A percentile compares a stretch with the other conserved stretches of the same genome.
Evolutionary conservation across 2,113 vertebrate genomes (phyloP).

Genomic region (Vombatus ursinus): DNA sequence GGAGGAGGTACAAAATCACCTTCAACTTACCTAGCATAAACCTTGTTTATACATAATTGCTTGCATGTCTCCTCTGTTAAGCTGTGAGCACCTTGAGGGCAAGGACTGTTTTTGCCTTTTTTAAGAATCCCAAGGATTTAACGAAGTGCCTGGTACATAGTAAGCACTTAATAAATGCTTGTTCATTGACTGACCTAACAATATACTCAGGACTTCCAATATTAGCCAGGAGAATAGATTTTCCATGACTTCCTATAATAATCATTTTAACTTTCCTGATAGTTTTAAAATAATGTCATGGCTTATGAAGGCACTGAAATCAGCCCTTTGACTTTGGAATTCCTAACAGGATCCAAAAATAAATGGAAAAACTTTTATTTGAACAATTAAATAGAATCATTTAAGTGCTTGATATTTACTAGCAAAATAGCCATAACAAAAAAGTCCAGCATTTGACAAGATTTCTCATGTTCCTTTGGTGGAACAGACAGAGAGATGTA

Average conservation of each 20-base stretch:
- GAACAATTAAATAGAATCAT: not conserved
- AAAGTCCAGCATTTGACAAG: no score
- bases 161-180: no score
- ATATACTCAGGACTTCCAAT: conserved; percentile 8
- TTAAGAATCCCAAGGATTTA: no score
- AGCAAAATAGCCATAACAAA: not conserved
- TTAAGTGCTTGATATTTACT: not conserved
- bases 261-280: conserved; percentile 11
- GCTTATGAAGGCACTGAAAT: conserved; percentile 21
- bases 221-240: not conserved
- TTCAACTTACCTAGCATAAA: no score
- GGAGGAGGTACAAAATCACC: no score
- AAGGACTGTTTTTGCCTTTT: no score
- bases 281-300: conserved; percentile 12
- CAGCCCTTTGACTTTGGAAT: not conserved
- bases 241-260: not conserved
- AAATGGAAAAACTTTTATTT: not conserved
- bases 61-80: no score
- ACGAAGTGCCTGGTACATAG: no score
- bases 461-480: no score
- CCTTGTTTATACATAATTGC: no score
- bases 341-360: not conserved
- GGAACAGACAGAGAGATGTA: no score
- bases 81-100: no score
- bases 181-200: not conserved